Conservation (phyloP, 2,888 invertebrate species). For the Chirona hameri region DNA sequence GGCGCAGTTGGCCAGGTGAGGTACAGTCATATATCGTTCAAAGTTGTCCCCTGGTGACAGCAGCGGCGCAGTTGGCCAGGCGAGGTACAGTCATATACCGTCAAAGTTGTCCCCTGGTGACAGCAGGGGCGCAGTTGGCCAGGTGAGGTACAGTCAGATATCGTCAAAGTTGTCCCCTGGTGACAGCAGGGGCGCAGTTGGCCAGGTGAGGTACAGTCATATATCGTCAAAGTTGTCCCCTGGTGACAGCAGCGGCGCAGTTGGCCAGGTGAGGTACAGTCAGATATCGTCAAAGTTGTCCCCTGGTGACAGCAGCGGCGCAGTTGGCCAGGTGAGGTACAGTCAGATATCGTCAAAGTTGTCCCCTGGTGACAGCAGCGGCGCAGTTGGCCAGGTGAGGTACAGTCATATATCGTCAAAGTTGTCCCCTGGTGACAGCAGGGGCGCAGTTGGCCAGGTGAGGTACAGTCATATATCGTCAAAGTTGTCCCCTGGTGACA, state of each 20-base stretch:
- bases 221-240: conserved; percentile 67
- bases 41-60: conserved; percentile 50
- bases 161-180: conserved; percentile 65
- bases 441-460: not conserved
- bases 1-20: not conserved
- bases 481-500: conserved; percentile 50
- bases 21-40: conserved; percentile 52
- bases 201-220: not conserved
- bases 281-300: conserved; percentile 71
- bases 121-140: not conserved
- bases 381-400: not conserved
- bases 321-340: not conserved
- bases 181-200: not conserved
- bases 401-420: too few relatives aligned
- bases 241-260: not conserved
- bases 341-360: conserved; percentile 79
- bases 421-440: not conserved
- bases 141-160: too few relatives aligned
- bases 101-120: conserved; percentile 58
- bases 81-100: too few relatives aligned
- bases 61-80: not conserved
- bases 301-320: not conserved
- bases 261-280: not conserved
- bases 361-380: not conserved
- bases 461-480: too few relatives aligned